phyloP scores from a whole-genome alignment of 1,140 invertebrate genomes.

The Brachystomella parvula region DNA sequence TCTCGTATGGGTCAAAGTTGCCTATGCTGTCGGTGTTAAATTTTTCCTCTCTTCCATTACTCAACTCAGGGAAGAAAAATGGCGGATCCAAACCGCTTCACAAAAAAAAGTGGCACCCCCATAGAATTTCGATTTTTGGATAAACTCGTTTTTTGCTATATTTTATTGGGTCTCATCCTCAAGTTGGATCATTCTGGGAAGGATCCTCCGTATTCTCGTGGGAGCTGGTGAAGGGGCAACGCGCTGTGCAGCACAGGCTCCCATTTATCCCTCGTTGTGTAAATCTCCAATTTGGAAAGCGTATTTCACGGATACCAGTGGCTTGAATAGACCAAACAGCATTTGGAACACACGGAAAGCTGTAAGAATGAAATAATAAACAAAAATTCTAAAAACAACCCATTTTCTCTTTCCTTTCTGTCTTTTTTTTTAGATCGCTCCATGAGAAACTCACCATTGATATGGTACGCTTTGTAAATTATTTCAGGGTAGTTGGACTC shows the following conservation, averaged over 20 bases:
- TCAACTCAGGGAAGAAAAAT: no score
- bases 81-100: no score
- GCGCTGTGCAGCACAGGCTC: neutral
- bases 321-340: conserved; percentile 19
- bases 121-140: no score
- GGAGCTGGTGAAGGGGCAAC: conserved; percentile 17
- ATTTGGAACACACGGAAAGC: conserved; percentile 14
- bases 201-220: conserved; percentile 20
- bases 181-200: no score
- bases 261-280: conserved; percentile 13
- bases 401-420: neutral
- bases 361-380: conserved; percentile 3
- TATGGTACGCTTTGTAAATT: neutral
- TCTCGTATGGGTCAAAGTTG: no score
- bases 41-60: no score
- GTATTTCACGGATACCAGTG: conserved; percentile 16
- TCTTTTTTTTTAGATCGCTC: neutral
- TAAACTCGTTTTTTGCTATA: no score
- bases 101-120: no score
- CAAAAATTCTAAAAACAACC: no score
- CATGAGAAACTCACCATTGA: conserved; percentile 14
- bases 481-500: conserved; percentile 22
- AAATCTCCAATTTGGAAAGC: conserved; percentile 18
- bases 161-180: no score
- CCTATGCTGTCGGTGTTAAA: no score